Base-by-base conservation (phyloP, 1,140 invertebrate species). In the Diuraphis noxia region DNA sequence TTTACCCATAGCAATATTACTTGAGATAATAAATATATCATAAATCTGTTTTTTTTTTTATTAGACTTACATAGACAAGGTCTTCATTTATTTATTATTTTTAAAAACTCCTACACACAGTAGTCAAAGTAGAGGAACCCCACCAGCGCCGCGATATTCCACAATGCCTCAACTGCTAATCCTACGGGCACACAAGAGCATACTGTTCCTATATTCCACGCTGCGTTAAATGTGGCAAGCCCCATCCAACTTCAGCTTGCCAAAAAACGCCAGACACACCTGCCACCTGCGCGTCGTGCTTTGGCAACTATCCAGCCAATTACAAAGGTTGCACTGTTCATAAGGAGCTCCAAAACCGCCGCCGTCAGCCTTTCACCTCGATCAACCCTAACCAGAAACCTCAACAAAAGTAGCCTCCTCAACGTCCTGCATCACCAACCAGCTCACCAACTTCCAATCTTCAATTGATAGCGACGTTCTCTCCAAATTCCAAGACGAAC, bases 161-260 rank as follows among this genome's bases (percentile, higher is more conserved):
- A n/a, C n/a, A n/a, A n/a, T n/a, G n/a, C n/a, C n/a, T n/a, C n/a
- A n/a, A n/a, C n/a, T n/a, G n/a, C n/a, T n/a, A n/a, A n/a, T n/a
- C n/a, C n/a, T n/a, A 93, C 91, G 94, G 94, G 5, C 94, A 94
- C 87, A 93, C 93, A 13, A 93, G 93, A 92, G 87, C 77, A 25
- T 93, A 94, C 88, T 94, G 93, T 88, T 92, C 40, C 9, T 93
- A 92, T 84, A n/a, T 72, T 81, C 92, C 77, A 30, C 92, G 92
- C 36, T 94, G 72, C n/a, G n/a, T n/a, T n/a, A n/a, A n/a, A n/a
- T n/a, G n/a, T n/a, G n/a, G n/a, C 4, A 63, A n/a, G 17, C 17
- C 19, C 25, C 84, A 92, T 10, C 5, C 30, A 34, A 87, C 82
- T 38, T 17, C 30, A 5, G 21, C 25, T 8, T 88, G 90, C 19